Evolutionary conservation across 2,797 vertebrate species (phyloP), one percentile per base, ranked within the genome.

Genomic region (Urophycis tenuis): DNA sequence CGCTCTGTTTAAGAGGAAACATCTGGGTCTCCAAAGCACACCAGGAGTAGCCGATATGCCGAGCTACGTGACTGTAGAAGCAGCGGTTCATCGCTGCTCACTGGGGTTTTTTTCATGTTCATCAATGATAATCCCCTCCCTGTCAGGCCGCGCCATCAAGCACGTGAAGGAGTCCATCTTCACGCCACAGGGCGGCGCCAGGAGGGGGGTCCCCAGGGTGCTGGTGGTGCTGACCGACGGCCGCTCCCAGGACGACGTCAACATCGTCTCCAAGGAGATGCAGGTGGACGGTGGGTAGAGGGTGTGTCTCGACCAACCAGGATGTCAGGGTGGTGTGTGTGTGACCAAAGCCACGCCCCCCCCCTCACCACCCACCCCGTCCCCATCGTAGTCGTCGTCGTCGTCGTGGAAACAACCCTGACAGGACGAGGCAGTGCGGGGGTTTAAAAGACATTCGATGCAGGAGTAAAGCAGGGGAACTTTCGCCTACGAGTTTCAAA

Each of bases 171-270:
- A 99, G 74, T 83, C 87, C 22, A 92, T 99, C 85, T 98, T 98
- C 82, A 95, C 92, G 0, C 71, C 85, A 7, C 94, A 94, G 0
- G 93, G 93, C 0, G 97, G 97, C 14, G 93, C 93, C 70, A 94
- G 97, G 81, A 93, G 93, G 45, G 98, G 95, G 14, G 90, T 97
- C 72, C 96, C 98, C 0, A 97, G 93, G 80, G 96, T 99, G 78
- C 88, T 99, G 74, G 96, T 98, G 76, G 98, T 99, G 76, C 95
- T 99, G 83, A 99, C 97, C 22, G 98, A 99, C 73, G 98, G 98
- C 0, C 92, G 98, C 29, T 99, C 98, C 3, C 97, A 99, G 80
- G 98, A 99, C 1, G 97, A 99, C 25, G 96, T 98, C 85, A 94
- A 95, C 91, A 96, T 95, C 91, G 91, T 99, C 82, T 95, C 96